A percentile compares a stretch with the other conserved stretches of the same genome.
Evolutionary conservation across 2,113 vertebrate genomes (phyloP).

Genomic region (Heloderma charlesbogerti): DNA sequence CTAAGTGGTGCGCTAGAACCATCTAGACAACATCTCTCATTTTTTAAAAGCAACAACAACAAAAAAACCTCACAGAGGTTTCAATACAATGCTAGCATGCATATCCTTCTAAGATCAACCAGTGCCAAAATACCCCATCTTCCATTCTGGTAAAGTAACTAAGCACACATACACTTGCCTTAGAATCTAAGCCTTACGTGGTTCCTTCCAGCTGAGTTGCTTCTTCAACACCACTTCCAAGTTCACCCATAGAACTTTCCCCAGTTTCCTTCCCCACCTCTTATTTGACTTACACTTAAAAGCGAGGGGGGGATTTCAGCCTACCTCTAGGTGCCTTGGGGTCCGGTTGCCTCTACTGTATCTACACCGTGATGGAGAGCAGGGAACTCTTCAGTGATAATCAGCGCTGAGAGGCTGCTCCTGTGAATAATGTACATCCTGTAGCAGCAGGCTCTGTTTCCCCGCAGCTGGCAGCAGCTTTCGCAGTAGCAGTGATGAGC

Average conservation of each 20-base stretch:
- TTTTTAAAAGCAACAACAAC: not conserved
- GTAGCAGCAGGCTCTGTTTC: conserved; percentile 73
- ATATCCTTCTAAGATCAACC: not conserved
- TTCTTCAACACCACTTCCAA: not conserved
- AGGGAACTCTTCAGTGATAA: conserved; percentile 61
- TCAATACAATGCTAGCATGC: not conserved
- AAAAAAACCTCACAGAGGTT: not conserved
- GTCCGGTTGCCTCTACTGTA: conserved; percentile 54
- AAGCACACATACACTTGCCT: conserved; percentile 2
- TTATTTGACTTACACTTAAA: conserved; percentile 21
- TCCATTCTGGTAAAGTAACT: not conserved
- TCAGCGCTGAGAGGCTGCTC: conserved; percentile 69
- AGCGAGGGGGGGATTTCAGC: conserved; percentile 45
- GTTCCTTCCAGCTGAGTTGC: not conserved
- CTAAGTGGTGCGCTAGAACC: not conserved
- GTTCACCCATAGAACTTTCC: not conserved
- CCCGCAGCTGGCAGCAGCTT: conserved; percentile 75
- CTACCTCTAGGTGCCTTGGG: conserved; percentile 62
- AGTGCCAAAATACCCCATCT: not conserved
- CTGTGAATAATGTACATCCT: conserved; percentile 69
- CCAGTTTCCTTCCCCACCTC: conserved; percentile 18
- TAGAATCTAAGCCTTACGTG: fast-evolving
- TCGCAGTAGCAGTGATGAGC: conserved; percentile 74
- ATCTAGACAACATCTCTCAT: not conserved
- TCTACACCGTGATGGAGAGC: conserved; percentile 58